Conservation (phyloP, 2,113 vertebrate species). For the Xyrauchen texanus region DNA sequence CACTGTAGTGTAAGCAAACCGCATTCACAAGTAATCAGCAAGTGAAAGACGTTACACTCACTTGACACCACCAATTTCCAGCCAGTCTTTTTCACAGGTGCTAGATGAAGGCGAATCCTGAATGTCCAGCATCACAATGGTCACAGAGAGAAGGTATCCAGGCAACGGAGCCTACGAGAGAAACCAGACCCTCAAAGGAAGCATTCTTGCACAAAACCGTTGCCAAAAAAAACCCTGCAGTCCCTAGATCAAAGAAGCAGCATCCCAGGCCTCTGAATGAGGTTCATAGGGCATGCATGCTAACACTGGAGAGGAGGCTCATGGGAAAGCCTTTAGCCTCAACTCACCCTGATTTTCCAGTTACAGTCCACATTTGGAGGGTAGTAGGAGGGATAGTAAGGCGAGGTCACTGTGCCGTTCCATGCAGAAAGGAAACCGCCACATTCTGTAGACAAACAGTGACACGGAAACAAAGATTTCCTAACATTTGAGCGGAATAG, state of each 20-base stretch:
- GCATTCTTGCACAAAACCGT: conserved; percentile 28
- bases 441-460: conserved; percentile 68
- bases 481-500: background rate
- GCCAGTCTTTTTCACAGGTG: conserved; percentile 86
- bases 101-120: conserved; percentile 79
- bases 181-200: conserved; percentile 48
- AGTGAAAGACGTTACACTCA: conserved; percentile 61
- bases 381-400: conserved; percentile 84
- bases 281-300: conserved; percentile 27
- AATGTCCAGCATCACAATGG: conserved; percentile 81
- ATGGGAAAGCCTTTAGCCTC: conserved; percentile 41
- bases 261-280: conserved; percentile 37
- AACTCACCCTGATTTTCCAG: conserved; percentile 82
- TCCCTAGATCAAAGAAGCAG: conserved; percentile 35
- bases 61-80: conserved; percentile 84
- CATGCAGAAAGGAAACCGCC: conserved; percentile 80
- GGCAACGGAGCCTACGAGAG: conserved; percentile 79
- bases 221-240: conserved; percentile 21
- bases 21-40: background rate
- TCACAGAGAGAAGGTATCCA: conserved; percentile 81
- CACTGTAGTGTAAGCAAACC: background rate
- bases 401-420: conserved; percentile 84
- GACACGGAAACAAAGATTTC: background rate
- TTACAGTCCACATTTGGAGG: conserved; percentile 85
- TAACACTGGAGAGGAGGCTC: conserved; percentile 25